Conservation (phyloP, 2,888 invertebrate genomes). For the Linnaemya vulpina region DNA sequence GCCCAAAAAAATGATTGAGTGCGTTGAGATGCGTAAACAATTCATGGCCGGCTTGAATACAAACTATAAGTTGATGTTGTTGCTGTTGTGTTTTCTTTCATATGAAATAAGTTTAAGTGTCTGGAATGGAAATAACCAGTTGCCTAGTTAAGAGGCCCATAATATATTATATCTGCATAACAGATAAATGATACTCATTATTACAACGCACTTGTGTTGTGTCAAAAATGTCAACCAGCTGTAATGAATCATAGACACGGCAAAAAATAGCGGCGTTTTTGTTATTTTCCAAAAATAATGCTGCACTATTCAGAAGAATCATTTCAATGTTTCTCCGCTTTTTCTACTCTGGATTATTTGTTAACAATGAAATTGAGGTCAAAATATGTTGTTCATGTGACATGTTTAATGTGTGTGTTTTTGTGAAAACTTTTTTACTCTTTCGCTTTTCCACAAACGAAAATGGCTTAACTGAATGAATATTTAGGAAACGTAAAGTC, state of each 20-base stretch:
- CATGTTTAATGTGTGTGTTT: slow-evolving; percentile 36
- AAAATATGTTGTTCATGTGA: slow-evolving; percentile 64
- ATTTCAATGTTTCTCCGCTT: slow-evolving; percentile 14
- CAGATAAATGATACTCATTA: slow-evolving; percentile 73
- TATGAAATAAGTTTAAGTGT: neutral
- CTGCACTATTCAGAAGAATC: slow-evolving; percentile 25
- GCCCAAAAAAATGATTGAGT: slow-evolving; percentile 72
- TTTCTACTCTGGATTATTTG: slow-evolving; percentile 40
- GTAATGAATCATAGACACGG: slow-evolving; percentile 65
- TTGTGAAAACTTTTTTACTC: neutral
- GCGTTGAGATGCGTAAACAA: slow-evolving; percentile 69
- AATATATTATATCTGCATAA: slow-evolving; percentile 70
- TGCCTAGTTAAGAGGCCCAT: slow-evolving; percentile 39
- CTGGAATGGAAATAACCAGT: slow-evolving; percentile 11
- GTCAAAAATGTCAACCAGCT: slow-evolving; percentile 72
- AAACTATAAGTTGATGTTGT: slow-evolving; percentile 15
- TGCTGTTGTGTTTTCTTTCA: neutral
- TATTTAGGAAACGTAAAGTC: slow-evolving; percentile 30
- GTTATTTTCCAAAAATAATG: slow-evolving; percentile 1
- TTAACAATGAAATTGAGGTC: slow-evolving; percentile 64
- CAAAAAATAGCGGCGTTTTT: slow-evolving; percentile 52
- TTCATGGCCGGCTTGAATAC: slow-evolving; percentile 39
- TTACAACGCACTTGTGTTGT: slow-evolving; percentile 71
- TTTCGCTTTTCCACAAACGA: slow-evolving; percentile 19
- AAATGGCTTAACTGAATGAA: slow-evolving; percentile 47